A percentile compares a stretch with the other conserved stretches of the same genome.
phyloP scores from a whole-genome alignment of 2,113 vertebrate genomes.

The Chamaea fasciata region DNA sequence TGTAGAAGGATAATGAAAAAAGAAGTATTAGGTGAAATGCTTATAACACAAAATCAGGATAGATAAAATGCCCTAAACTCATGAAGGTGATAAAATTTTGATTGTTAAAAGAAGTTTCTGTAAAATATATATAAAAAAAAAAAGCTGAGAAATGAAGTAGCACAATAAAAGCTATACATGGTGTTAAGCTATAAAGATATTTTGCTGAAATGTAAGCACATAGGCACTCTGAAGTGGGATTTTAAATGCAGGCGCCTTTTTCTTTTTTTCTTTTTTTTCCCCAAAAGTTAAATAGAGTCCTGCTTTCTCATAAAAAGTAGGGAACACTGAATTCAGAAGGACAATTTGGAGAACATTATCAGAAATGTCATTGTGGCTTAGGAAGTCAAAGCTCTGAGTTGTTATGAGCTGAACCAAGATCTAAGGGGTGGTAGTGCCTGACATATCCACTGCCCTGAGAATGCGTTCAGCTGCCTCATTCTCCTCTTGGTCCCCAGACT shows the following conservation, averaged over 20 bases:
- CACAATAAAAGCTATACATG: background rate
- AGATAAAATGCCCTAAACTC: background rate
- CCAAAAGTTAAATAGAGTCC: background rate
- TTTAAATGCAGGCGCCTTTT: background rate
- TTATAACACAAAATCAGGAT: background rate
- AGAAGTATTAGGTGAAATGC: background rate
- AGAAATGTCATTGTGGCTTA: background rate
- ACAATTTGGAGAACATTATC: background rate
- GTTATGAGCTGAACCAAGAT: background rate
- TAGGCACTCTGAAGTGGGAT: background rate
- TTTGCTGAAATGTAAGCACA: background rate
- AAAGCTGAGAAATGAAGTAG: background rate
- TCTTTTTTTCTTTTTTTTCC: background rate
- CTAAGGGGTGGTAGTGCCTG: background rate
- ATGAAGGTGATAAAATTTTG: background rate
- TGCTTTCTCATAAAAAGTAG: background rate
- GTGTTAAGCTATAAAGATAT: background rate
- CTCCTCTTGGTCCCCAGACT: background rate
- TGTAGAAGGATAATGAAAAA: slow-evolving; percentile 18
- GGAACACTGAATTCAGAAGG: background rate
- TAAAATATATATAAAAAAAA: too few species aligned
- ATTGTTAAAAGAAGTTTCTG: background rate
- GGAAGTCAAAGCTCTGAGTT: background rate
- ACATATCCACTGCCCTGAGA: background rate
- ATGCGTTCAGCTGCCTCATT: background rate